phyloP scores from a whole-genome alignment of 2,888 invertebrate species.

The Aethes cnicana region DNA sequence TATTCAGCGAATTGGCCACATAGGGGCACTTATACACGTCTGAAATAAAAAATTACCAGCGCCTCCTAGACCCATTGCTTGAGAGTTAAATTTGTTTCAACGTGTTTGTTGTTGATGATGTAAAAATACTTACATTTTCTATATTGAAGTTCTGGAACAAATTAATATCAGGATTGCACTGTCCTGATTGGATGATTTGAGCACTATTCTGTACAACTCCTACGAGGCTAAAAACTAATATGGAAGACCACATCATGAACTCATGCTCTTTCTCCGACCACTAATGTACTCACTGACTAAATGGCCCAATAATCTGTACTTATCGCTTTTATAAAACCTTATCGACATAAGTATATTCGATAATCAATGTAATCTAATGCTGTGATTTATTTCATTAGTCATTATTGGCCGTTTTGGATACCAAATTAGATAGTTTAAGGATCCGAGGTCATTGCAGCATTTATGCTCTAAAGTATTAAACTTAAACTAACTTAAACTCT shows the following conservation, averaged over 20 bases:
- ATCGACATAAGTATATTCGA: too few relatives aligned
- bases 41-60: too few relatives aligned
- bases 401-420: too few relatives aligned
- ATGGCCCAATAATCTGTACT: constrained; percentile 8
- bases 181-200: constrained; percentile 58
- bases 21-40: too few relatives aligned
- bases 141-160: constrained; percentile 45
- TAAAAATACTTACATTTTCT: constrained; percentile 44
- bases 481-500: too few relatives aligned
- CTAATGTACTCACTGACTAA: constrained; percentile 9
- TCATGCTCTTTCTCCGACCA: constrained; percentile 47
- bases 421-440: too few relatives aligned
- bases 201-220: constrained; percentile 53
- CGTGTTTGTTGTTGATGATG: neutral
- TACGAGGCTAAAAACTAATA: constrained; percentile 51
- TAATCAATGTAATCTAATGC: too few relatives aligned
- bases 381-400: too few relatives aligned
- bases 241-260: constrained; percentile 54
- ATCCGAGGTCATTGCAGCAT: too few relatives aligned
- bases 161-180: constrained; percentile 49
- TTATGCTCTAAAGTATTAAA: too few relatives aligned
- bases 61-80: too few relatives aligned
- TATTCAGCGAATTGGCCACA: too few relatives aligned
- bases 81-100: neutral
- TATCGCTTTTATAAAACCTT: constrained; percentile 24